Evolutionary conservation across 2,797 vertebrate genomes (phyloP), one percentile per base, ranked within the genome.

Genomic region (Dryobates pubescens): DNA sequence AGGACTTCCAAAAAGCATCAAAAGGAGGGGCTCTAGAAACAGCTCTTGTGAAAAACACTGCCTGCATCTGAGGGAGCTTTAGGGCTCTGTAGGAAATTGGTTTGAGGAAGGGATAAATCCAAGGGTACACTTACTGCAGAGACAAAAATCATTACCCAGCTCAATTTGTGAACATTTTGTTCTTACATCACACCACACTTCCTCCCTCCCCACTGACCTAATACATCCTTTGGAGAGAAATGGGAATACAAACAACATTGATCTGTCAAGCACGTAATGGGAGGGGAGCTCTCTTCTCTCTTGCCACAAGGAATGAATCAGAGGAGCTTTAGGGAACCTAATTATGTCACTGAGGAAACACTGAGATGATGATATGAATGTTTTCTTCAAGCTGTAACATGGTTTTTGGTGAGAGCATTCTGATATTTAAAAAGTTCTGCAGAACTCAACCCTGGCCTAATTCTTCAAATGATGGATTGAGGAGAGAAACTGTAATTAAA

Each of bases 381-480:
- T 92, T 95, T 82, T 77, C 51, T 89, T 90, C 63, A 87, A 82
- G 58, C 34, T 91, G 16, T 43, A 91, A 83, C 9, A 43, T 29
- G 30, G 30, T 80, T 89, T 92, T 91, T 90, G 83, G 23, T 75
- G 49, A 93, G 64, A 86, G 19, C 22, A 64, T 84, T 79, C 58
- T 86, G 82, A 82, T 72, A 75, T 78, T 77, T 72, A 13, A 82
- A 73, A 93, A 76, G 27, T 76, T 54, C 32, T 67, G 47, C 61
- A 88, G 80, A 72, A 72, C 51, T 75, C 85, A 65, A 32, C 6
- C 65, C 45, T n/a, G 38, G 47, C 67, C 82, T 92, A 68, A 73
- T 92, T 94, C 16, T 92, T 87, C 71, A 91, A 93, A 86, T 82
- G 32, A 91, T 70, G 65, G 7, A 81, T 92, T 72, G 88, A 82